A percentile compares a stretch with the other conserved stretches of the same genome.
Evolutionary conservation across 2,113 vertebrate species (phyloP).

Genomic region (Bucco capensis): DNA sequence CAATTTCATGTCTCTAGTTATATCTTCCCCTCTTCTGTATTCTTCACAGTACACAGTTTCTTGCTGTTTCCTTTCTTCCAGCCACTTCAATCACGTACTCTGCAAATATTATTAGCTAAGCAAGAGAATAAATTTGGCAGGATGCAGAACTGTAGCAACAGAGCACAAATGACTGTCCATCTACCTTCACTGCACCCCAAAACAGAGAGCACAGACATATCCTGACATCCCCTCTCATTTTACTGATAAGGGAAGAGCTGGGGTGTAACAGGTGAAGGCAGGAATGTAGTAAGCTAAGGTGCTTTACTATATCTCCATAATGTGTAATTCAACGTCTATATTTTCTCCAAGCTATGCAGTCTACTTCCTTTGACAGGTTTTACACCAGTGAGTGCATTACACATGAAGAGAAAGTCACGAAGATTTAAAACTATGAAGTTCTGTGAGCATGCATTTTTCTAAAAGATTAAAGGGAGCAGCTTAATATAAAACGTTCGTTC

Average conservation of each 20-base stretch:
- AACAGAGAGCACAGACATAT: neutral
- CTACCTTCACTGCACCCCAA: neutral
- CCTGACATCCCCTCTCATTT: neutral
- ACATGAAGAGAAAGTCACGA: neutral
- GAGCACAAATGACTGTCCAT: neutral
- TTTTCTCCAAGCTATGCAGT: neutral
- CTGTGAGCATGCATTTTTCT: neutral
- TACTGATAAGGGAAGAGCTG: neutral
- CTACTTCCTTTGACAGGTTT: neutral
- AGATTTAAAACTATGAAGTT: neutral
- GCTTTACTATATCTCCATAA: neutral
- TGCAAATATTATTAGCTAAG: neutral
- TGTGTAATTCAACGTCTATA: rapidly evolving
- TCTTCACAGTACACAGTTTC: neutral
- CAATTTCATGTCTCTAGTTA: neutral
- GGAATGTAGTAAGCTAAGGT: neutral
- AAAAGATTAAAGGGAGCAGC: neutral
- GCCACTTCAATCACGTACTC: neutral
- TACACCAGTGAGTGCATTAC: neutral
- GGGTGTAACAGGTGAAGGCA: neutral
- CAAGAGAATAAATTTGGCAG: neutral
- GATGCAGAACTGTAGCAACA: neutral
- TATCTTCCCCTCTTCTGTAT: neutral
- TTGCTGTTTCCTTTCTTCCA: neutral
- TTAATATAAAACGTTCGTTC: neutral